A percentile compares a stretch with the other conserved stretches of the same genome.
These are phyloP conservation scores for Crotalus tigris DNA, from an alignment of 2,113 vertebrate genomes.

Conservation along the genomic window DNA sequence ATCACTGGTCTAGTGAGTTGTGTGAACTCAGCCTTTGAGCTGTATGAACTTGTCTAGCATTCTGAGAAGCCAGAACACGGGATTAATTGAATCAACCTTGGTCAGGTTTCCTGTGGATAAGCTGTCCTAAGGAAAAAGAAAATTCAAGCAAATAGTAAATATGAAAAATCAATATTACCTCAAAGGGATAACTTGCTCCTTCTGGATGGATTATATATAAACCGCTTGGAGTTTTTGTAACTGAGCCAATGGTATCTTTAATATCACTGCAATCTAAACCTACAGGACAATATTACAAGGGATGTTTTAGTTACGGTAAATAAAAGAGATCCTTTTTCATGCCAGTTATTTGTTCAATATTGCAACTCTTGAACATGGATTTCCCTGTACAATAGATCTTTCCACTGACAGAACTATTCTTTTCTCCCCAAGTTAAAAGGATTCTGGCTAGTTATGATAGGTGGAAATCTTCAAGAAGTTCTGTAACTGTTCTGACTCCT, in stretches of 20 bases:
- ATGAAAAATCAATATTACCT: slow-evolving; percentile 72
- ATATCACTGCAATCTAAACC: slow-evolving; percentile 89
- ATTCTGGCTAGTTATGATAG: not conserved
- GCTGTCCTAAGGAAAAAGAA: not conserved
- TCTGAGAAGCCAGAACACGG: not conserved
- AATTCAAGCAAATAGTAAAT: slow-evolving; percentile 25
- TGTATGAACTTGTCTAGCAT: not conserved
- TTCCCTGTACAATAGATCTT: not conserved
- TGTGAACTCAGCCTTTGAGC: not conserved
- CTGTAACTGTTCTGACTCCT: not conserved
- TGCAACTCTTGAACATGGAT: not conserved
- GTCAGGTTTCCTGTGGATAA: not conserved
- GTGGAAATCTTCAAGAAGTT: not conserved
- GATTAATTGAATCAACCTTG: not conserved
- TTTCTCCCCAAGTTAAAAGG: not conserved
- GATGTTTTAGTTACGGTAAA: slow-evolving; percentile 15
- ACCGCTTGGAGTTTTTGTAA: slow-evolving; percentile 90
- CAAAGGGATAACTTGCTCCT: slow-evolving; percentile 84
- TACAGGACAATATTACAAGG: slow-evolving; percentile 56
- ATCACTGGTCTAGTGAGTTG: not conserved
- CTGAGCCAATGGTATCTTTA: slow-evolving; percentile 79
- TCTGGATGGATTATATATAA: slow-evolving; percentile 89
- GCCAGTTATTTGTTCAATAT: not conserved
- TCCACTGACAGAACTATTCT: not conserved
- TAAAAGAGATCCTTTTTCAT: not conserved